A percentile compares a stretch with the other conserved stretches of the same genome.
phyloP scores from a whole-genome alignment of 2,113 vertebrate species.

The Telmatochromis brichardi region DNA sequence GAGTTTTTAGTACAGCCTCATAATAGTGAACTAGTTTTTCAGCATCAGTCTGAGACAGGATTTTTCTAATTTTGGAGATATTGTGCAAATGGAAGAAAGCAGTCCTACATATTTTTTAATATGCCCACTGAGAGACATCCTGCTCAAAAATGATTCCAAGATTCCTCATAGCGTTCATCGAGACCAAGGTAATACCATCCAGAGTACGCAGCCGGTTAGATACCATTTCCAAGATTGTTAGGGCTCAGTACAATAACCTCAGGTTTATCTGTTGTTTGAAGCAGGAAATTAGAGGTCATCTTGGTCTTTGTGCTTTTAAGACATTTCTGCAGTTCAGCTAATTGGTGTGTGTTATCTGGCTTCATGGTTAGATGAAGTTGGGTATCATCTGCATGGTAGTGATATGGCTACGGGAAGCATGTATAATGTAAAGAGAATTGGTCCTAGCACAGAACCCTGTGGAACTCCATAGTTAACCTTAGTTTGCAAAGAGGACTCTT shows the following conservation, averaged over 20 bases:
- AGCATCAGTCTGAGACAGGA: neutral
- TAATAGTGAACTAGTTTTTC: neutral
- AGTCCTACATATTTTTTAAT: neutral
- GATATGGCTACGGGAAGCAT: neutral
- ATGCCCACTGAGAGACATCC: neutral
- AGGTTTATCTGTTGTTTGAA: neutral
- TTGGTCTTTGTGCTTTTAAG: neutral
- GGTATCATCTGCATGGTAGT: neutral
- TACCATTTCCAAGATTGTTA: neutral
- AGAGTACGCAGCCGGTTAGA: neutral
- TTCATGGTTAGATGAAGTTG: neutral
- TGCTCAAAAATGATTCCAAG: neutral
- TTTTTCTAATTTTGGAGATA: neutral
- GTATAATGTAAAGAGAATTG: neutral
- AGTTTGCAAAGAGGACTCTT: neutral
- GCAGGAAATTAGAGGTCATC: neutral
- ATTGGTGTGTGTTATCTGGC: neutral
- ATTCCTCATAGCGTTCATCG: neutral
- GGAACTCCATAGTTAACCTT: neutral
- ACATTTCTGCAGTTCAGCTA: neutral
- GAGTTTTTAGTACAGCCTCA: neutral
- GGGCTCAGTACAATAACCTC: neutral
- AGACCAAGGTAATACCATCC: neutral
- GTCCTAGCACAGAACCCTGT: neutral
- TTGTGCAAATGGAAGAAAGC: neutral